phyloP scores from a whole-genome alignment of 92 coral and sea anemone species.

The Zoanthus gigantus region DNA sequence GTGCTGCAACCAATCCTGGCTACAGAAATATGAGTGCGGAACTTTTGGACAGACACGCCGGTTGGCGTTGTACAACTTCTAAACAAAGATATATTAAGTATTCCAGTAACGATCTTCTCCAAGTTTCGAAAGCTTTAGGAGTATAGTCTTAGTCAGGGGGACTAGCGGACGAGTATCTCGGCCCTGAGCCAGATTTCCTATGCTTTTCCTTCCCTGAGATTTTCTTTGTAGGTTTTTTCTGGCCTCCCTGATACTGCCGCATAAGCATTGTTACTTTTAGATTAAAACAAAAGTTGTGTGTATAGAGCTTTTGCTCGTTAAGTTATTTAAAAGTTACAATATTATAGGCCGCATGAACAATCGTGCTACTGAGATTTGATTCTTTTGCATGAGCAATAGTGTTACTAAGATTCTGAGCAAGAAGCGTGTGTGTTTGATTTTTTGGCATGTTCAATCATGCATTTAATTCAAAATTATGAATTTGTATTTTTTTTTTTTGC shows the following conservation, averaged over 20 bases:
- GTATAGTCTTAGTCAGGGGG: slow-evolving; percentile 15
- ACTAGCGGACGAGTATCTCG: slow-evolving; percentile 14
- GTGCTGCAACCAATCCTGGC: not conserved
- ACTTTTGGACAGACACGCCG: slow-evolving; percentile 39
- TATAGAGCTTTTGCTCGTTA: slow-evolving; percentile 15
- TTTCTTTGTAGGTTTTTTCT: too few species aligned
- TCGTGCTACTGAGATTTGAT: not conserved
- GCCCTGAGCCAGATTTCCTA: slow-evolving; percentile 6
- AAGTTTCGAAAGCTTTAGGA: not conserved
- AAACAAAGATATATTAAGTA: not conserved
- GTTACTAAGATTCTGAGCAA: slow-evolving; percentile 7
- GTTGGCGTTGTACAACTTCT: not conserved
- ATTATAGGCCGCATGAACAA: slow-evolving; percentile 1
- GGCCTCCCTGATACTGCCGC: not conserved
- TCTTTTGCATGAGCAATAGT: slow-evolving; percentile 20
- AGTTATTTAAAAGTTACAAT: slow-evolving; percentile 2
- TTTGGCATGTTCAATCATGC: slow-evolving; percentile 23
- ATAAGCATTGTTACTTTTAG: not conserved
- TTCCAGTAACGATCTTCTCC: slow-evolving; percentile 16
- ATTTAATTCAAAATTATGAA: too few species aligned
- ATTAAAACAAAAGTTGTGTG: slow-evolving; percentile 14
- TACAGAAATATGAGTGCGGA: slow-evolving; percentile 8
- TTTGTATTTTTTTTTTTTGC: too few species aligned
- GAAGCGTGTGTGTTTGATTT: slow-evolving; percentile 14
- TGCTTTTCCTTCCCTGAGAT: slow-evolving; percentile 6